Evolutionary conservation across 2,797 vertebrate species (phyloP).

Genomic region (Dendrocincla fuliginosa): DNA sequence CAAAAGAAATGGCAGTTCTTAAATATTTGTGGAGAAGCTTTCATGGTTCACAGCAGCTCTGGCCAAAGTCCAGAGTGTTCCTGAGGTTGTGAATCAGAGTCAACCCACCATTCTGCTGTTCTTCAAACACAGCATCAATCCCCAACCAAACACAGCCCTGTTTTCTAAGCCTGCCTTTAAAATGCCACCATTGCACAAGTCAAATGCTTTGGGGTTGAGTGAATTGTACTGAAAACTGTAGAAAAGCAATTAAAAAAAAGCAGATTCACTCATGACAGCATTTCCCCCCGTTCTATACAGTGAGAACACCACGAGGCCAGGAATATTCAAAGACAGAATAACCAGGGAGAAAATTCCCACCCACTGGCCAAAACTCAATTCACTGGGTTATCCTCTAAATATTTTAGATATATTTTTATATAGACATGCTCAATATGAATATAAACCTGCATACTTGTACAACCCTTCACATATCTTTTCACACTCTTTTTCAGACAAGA

Average conservation of each 20-base stretch:
- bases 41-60: not conserved
- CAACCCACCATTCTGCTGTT: not conserved
- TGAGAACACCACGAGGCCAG: not conserved
- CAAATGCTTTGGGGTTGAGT: not conserved
- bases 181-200: not conserved
- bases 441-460: rapidly evolving
- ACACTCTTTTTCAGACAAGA: not conserved
- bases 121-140: not conserved
- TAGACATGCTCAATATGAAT: not conserved
- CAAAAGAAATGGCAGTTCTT: not conserved
- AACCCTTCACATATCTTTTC: rapidly evolving
- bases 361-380: not conserved
- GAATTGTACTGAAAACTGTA: not conserved
- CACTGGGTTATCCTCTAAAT: not conserved
- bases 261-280: not conserved
- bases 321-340: not conserved
- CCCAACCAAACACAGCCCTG: not conserved
- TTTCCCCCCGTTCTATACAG: not conserved
- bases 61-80: not conserved
- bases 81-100: not conserved
- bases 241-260: not conserved
- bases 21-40: not conserved
- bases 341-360: not conserved
- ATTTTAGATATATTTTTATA: not conserved
- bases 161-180: not conserved